These are phyloP conservation scores for Eustalomyia histrio DNA, from an alignment of 2,888 invertebrate species.

Conservation along the genomic window DNA sequence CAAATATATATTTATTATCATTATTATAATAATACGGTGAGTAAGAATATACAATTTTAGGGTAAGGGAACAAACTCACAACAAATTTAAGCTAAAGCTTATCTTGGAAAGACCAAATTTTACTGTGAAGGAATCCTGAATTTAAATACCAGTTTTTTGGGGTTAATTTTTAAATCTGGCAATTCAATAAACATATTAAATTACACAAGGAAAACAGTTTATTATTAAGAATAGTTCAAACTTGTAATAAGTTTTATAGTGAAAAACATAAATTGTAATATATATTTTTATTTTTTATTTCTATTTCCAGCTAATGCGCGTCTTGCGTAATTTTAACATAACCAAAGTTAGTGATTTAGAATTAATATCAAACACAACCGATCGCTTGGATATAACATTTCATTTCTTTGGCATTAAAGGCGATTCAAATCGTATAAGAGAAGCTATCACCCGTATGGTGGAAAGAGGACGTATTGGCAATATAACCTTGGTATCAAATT, in stretches of 20 bases:
- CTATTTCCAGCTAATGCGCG: constrained; percentile 82
- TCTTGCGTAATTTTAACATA: constrained; percentile 84
- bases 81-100: too few relatives aligned
- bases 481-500: constrained; percentile 83
- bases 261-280: too few relatives aligned
- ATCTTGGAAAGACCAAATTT: too few relatives aligned
- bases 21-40: background rate
- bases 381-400: constrained; percentile 81
- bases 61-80: background rate
- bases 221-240: too few relatives aligned
- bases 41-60: background rate
- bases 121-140: too few relatives aligned
- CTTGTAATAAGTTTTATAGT: too few relatives aligned
- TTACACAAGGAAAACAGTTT: too few relatives aligned
- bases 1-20: background rate
- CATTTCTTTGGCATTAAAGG: constrained; percentile 80
- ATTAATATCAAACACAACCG: constrained; percentile 83
- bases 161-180: too few relatives aligned
- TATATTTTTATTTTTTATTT: constrained; percentile 68
- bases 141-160: too few relatives aligned
- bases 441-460: constrained; percentile 82
- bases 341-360: constrained; percentile 83
- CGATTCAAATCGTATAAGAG: constrained; percentile 77
- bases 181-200: too few relatives aligned
- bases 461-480: constrained; percentile 83